Evolutionary conservation across 1,140 invertebrate genomes (phyloP).

Genomic region (Brachionus angularis): DNA sequence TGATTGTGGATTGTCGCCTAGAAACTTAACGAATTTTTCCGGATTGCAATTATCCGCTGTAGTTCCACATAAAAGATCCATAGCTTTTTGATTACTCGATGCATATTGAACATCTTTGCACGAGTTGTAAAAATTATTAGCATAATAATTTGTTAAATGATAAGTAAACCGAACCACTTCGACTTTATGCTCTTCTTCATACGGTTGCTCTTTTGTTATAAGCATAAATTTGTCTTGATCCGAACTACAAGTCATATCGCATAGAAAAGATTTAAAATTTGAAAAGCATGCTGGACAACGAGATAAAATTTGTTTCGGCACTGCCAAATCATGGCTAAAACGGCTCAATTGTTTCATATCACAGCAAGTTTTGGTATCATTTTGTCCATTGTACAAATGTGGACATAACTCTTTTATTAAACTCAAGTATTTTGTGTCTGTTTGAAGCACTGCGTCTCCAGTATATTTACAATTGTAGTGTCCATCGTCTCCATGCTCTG

Average conservation of each 20-base stretch:
- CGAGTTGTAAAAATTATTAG: constrained; percentile 22
- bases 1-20: constrained; percentile 36
- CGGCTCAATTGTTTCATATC: constrained; percentile 1
- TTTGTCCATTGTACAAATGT: constrained; percentile 10
- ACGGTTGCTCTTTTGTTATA: not conserved
- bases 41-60: constrained; percentile 5
- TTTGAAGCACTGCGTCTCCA: constrained; percentile 6
- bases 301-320: constrained; percentile 18
- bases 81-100: constrained; percentile 30
- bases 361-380: constrained; percentile 18
- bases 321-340: constrained; percentile 14
- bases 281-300: constrained; percentile 40
- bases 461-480: constrained; percentile 40
- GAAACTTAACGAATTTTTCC: constrained; percentile 9
- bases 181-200: not conserved
- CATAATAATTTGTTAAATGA: constrained; percentile 15
- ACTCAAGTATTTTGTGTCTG: not conserved
- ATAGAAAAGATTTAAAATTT: constrained; percentile 38
- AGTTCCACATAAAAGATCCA: constrained; percentile 44
- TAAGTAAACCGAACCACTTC: constrained; percentile 1
- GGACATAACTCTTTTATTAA: constrained; percentile 17
- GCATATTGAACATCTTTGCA: constrained; percentile 44
- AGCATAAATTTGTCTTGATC: constrained; percentile 33
- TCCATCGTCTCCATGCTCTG: not conserved
- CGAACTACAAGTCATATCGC: constrained; percentile 35